Evolutionary conservation across 2,888 invertebrate genomes (phyloP), one percentile per base, ranked within the genome.

Genomic region (Synanthedon myopaeformis): DNA sequence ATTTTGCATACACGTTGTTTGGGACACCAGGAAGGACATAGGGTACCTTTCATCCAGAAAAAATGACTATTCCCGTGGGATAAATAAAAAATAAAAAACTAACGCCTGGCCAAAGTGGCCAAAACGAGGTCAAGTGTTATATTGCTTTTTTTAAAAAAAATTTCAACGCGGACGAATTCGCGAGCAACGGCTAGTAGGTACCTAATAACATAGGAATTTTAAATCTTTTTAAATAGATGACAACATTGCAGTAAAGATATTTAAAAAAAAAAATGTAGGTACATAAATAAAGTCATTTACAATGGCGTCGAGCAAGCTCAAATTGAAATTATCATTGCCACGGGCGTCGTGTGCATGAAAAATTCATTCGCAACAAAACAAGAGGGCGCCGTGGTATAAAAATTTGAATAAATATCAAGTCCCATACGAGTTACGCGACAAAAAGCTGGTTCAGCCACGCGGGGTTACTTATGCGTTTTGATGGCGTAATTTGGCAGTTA

Each of bases 351-450:
- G 80, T 74, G 79, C 78, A 85, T 87, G 85, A 86, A 87, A 87
- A 86, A 86, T 87, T 87, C 85, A 87, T 87, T 79, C 73, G 69
- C 66, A 70, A 76, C 78, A 77, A 76, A 82, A 82, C 82, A 79
- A 79, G 81, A 79, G 84, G 81, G 84, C 75, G 83, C 70, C 72
- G 76, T 70, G 71, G 78, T 79, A 76, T 81, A 78, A 85, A 83
- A 83, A 86, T 85, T 86, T 86, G 82, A 86, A 87, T 86, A 86
- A 85, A 86, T 83, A 84, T 83, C 74, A 81, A 76, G 64, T 67
- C 69, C 69, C 77, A 74, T 69, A 73, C 74, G 69, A 65, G 73
- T 76, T 79, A 79, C 75, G 75, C 78, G 83, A 84, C 84, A 82
- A 82, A 80, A 77, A 77, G 76, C 72, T 72, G 63, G 72, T 63